These are phyloP conservation scores for Vulpes lagopus DNA, from an alignment of 2,113 vertebrate species.

Conservation along the genomic window DNA sequence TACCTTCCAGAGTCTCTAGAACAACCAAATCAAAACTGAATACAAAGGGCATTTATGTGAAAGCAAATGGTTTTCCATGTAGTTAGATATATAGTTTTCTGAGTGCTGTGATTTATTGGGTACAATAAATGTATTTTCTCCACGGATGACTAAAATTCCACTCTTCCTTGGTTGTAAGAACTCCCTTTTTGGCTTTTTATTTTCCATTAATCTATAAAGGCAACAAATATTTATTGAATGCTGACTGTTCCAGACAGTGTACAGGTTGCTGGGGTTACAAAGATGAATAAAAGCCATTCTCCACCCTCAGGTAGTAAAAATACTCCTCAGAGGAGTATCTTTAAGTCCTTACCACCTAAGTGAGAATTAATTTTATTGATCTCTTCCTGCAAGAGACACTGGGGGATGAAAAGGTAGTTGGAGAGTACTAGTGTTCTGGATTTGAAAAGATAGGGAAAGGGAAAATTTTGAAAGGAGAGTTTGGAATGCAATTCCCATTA, in stretches of 20 bases:
- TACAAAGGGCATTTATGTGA: conserved; percentile 8
- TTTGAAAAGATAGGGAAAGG: conserved; percentile 54
- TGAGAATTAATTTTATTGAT: conserved; percentile 77
- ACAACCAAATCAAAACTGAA: conserved; percentile 47
- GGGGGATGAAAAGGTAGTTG: conserved; percentile 46
- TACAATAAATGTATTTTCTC: conserved; percentile 41
- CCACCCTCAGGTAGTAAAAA: conserved; percentile 70
- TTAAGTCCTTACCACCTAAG: conserved; percentile 75
- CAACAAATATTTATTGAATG: conserved; percentile 68
- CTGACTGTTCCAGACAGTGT: conserved; percentile 64
- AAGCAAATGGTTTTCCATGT: background rate
- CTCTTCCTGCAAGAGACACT: conserved; percentile 58
- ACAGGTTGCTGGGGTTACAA: conserved; percentile 66
- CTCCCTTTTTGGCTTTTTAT: conserved; percentile 53
- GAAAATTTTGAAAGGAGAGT: conserved; percentile 41
- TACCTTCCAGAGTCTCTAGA: conserved; percentile 39
- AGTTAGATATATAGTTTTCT: conserved; percentile 28
- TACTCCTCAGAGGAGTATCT: conserved; percentile 66
- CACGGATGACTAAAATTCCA: background rate
- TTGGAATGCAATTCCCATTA: conserved; percentile 47
- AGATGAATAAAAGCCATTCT: conserved; percentile 66
- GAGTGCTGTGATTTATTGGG: background rate
- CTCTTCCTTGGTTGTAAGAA: conserved; percentile 39
- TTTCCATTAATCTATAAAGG: conserved; percentile 60
- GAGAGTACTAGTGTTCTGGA: conserved; percentile 27